phyloP scores from a whole-genome alignment of 2,797 vertebrate species.

The Halcyon chelicuti region DNA sequence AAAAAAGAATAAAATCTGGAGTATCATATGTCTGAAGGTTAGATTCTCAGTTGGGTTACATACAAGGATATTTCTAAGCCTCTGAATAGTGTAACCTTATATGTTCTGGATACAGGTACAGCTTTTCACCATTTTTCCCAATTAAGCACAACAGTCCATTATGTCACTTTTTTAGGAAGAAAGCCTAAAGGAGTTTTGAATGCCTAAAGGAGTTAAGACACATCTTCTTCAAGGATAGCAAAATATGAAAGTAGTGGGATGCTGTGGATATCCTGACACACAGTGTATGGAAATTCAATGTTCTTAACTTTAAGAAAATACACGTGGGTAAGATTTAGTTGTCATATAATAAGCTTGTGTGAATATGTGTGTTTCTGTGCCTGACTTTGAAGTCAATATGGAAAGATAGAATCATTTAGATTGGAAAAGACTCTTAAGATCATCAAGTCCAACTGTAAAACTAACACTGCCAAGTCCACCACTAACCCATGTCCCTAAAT shows the following conservation, averaged over 20 bases:
- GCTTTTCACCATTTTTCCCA: not conserved
- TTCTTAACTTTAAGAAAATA: not conserved
- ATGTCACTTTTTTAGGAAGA: not conserved
- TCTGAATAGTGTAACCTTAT: not conserved
- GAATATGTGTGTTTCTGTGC: not conserved
- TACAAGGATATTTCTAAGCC: not conserved
- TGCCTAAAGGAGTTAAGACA: not conserved
- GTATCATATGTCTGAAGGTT: not conserved
- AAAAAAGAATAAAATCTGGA: not conserved
- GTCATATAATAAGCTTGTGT: not conserved
- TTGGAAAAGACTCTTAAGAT: not conserved
- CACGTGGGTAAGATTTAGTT: not conserved
- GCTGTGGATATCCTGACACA: not conserved
- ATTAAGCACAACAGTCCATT: not conserved
- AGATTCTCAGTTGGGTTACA: not conserved
- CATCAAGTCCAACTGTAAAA: not conserved
- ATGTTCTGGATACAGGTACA: not conserved
- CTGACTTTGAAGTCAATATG: not conserved
- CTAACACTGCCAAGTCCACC: not conserved
- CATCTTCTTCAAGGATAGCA: not conserved
- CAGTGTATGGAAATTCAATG: not conserved
- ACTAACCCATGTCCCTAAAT: not conserved
- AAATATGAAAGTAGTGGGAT: not conserved
- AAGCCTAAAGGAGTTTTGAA: not conserved
- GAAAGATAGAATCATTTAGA: not conserved